Evolutionary conservation across 1,140 invertebrate genomes (phyloP).

Genomic region (Neotoxoptera formosana): DNA sequence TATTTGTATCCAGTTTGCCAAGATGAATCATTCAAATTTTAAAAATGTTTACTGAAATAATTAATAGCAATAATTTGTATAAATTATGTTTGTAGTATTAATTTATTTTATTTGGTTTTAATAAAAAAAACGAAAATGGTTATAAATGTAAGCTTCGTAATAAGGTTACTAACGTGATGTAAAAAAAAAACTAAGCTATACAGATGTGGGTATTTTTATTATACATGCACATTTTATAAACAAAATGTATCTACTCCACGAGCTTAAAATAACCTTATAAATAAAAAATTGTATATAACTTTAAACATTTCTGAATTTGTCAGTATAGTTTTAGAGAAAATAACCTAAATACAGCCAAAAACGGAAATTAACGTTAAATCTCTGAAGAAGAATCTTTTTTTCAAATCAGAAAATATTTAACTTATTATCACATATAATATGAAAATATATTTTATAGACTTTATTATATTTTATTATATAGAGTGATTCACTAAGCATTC

Average conservation of each 20-base stretch:
- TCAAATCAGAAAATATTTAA: background rate
- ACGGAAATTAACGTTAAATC: too few species aligned
- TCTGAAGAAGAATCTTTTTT: background rate
- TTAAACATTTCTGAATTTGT: too few species aligned
- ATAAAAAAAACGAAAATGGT: background rate
- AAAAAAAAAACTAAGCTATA: background rate
- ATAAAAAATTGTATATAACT: too few species aligned
- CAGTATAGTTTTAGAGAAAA: too few species aligned
- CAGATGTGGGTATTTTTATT: background rate
- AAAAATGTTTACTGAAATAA: background rate
- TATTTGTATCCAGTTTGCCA: background rate
- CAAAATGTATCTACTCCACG: background rate
- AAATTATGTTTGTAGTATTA: background rate
- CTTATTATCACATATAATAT: background rate
- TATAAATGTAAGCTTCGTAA: background rate
- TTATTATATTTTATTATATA: background rate
- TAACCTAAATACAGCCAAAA: too few species aligned
- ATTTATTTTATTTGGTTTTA: background rate
- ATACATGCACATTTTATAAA: background rate
- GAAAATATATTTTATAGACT: too few species aligned
- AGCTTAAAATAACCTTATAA: too few species aligned
- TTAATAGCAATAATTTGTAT: background rate
- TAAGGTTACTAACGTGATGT: background rate
- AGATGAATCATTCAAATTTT: background rate
- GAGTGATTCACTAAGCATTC: too few species aligned